These are phyloP conservation scores for Nylanderia fulva DNA, from an alignment of 1,140 invertebrate species.

Conservation along the genomic window DNA sequence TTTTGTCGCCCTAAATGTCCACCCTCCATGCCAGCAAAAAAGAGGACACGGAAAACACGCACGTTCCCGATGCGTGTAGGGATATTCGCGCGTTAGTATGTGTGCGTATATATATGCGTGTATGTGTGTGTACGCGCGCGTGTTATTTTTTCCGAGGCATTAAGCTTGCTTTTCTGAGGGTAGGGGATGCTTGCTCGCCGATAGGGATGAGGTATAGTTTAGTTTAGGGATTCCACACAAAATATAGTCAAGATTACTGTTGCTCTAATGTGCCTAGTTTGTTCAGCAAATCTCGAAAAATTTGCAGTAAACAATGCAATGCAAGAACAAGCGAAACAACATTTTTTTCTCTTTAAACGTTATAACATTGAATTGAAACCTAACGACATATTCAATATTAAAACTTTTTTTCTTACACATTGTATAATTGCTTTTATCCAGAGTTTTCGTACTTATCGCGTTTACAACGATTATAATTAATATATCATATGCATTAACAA, in stretches of 20 bases:
- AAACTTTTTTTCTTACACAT: background rate
- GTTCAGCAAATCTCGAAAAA: background rate
- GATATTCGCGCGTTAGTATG: constrained; percentile 10
- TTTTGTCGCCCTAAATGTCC: constrained; percentile 83
- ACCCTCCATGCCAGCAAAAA: constrained; percentile 79
- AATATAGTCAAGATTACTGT: constrained; percentile 73
- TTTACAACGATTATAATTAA: background rate
- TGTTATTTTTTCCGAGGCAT: constrained; percentile 86
- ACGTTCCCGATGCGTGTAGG: constrained; percentile 62
- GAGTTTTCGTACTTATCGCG: background rate
- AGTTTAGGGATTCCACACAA: constrained; percentile 80
- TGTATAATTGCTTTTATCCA: background rate
- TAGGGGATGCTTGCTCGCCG: constrained; percentile 71
- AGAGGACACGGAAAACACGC: constrained; percentile 77
- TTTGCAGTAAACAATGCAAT: background rate
- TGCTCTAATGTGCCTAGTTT: constrained; percentile 48
- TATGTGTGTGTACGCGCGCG: constrained; percentile 76
- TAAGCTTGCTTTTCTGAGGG: constrained; percentile 82
- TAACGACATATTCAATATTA: background rate
- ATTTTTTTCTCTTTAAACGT: background rate
- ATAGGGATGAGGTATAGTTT: constrained; percentile 81
- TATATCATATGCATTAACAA: background rate
- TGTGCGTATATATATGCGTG: constrained; percentile 71
- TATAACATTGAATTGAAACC: background rate
- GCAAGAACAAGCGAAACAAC: background rate